These are phyloP conservation scores for Heliconius aoede DNA, from an alignment of 2,888 invertebrate species.

Conservation along the genomic window DNA sequence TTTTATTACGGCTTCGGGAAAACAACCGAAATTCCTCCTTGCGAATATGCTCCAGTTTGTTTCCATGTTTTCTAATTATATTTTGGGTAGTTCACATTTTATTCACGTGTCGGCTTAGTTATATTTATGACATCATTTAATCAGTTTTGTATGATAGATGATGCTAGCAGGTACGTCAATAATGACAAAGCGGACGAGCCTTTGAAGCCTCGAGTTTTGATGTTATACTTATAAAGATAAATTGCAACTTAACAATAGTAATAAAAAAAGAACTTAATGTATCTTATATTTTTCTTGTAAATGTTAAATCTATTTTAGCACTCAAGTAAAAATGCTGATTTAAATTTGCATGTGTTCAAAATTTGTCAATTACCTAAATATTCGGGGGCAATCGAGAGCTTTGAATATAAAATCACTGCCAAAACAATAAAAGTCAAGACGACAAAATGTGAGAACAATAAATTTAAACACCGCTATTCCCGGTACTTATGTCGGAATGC, in stretches of 20 bases:
- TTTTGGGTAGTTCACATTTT: slow-evolving; percentile 23
- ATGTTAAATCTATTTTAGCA: background rate
- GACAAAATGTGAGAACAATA: slow-evolving; percentile 2
- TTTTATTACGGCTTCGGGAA: slow-evolving; percentile 47
- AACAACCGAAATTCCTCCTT: slow-evolving; percentile 38
- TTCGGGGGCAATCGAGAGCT: slow-evolving; percentile 10
- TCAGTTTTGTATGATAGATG: slow-evolving; percentile 57
- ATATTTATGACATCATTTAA: slow-evolving; percentile 64
- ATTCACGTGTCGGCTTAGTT: slow-evolving; percentile 16
- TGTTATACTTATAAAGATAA: slow-evolving; percentile 50
- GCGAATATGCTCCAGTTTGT: slow-evolving; percentile 27
- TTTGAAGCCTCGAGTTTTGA: slow-evolving; percentile 53
- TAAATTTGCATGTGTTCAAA: slow-evolving; percentile 6
- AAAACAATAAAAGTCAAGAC: slow-evolving; percentile 10
- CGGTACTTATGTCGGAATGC: background rate
- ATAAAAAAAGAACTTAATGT: background rate
- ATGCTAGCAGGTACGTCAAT: slow-evolving; percentile 57
- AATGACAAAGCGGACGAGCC: slow-evolving; percentile 50
- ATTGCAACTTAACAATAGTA: slow-evolving; percentile 2
- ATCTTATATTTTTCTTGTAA: background rate
- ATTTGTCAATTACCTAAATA: slow-evolving; percentile 4
- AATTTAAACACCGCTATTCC: slow-evolving; percentile 1
- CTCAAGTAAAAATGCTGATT: background rate
- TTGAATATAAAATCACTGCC: slow-evolving; percentile 11
- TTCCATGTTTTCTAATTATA: slow-evolving; percentile 24